Evolutionary conservation across 1,140 invertebrate species (phyloP).

Genomic region (Drosophila nigromelanica): DNA sequence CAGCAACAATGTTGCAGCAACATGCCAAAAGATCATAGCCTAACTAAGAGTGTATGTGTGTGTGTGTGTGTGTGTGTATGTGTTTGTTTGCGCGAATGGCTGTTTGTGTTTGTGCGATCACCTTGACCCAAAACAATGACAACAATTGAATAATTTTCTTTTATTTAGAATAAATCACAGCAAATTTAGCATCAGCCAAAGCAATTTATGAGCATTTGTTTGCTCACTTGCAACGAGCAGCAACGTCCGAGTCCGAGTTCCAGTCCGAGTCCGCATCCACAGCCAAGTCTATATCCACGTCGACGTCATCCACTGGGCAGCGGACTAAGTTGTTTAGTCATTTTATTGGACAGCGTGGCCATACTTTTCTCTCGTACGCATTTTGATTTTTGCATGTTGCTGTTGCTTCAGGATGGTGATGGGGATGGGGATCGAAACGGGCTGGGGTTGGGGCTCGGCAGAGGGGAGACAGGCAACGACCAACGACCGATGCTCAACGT

Average conservation of each 20-base stretch:
- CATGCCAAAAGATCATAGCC: slow-evolving; percentile 67
- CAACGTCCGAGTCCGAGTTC: background rate
- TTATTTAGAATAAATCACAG: slow-evolving; percentile 81
- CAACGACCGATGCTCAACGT: slow-evolving; percentile 47
- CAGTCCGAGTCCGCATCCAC: slow-evolving; percentile 3
- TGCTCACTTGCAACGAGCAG: slow-evolving; percentile 12
- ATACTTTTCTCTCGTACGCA: slow-evolving; percentile 61
- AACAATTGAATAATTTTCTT: slow-evolving; percentile 83
- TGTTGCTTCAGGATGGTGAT: slow-evolving; percentile 25
- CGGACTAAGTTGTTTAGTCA: slow-evolving; percentile 75
- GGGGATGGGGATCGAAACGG: slow-evolving; percentile 8
- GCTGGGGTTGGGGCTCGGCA: background rate
- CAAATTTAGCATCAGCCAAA: slow-evolving; percentile 71
- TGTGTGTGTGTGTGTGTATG: slow-evolving; percentile 26
- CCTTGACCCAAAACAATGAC: slow-evolving; percentile 80
- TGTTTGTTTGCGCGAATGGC: no score
- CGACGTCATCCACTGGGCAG: background rate
- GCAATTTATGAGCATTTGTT: slow-evolving; percentile 76
- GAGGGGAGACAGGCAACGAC: slow-evolving; percentile 6
- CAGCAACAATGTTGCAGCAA: slow-evolving; percentile 67
- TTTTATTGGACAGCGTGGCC: slow-evolving; percentile 78
- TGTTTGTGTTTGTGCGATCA: slow-evolving; percentile 50
- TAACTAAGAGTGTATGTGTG: slow-evolving; percentile 15
- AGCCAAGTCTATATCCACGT: slow-evolving; percentile 2
- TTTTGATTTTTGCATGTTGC: slow-evolving; percentile 49